These are phyloP conservation scores for Ernsta delagoae DNA, from an alignment of 2,888 invertebrate species.

Conservation along the genomic window DNA sequence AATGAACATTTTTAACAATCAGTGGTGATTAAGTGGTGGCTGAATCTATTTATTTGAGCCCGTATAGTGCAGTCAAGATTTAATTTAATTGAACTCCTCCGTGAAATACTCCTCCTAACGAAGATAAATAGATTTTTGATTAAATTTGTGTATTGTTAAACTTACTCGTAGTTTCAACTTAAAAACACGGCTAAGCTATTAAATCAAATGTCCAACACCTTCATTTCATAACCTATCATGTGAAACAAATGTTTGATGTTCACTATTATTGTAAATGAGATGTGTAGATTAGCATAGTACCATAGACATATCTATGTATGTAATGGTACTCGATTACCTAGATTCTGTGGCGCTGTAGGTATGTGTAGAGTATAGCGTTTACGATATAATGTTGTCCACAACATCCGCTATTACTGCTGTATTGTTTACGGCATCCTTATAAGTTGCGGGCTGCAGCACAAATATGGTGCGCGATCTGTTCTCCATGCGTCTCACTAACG, in stretches of 20 bases:
- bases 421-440: constrained; percentile 26
- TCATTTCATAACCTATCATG: neutral
- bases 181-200: neutral
- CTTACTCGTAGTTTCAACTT: neutral
- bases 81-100: constrained; percentile 66
- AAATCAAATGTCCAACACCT: neutral
- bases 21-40: constrained; percentile 44
- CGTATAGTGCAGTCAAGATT: constrained; percentile 57
- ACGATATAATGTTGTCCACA: no score
- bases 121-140: constrained; percentile 75
- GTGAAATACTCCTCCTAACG: constrained; percentile 55
- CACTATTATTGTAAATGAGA: no score
- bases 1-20: constrained; percentile 42
- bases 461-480: constrained; percentile 15
- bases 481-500: constrained; percentile 10
- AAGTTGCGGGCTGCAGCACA: constrained; percentile 17
- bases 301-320: no score
- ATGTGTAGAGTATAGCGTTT: no score
- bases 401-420: no score
- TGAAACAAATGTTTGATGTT: neutral
- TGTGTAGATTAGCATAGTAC: no score
- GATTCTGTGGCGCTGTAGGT: no score
- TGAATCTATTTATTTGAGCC: constrained; percentile 41
- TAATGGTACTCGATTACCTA: no score
- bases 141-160: constrained; percentile 46